These are phyloP conservation scores for Uropetala carovei DNA, from an alignment of 2,888 invertebrate genomes.

Conservation along the genomic window DNA sequence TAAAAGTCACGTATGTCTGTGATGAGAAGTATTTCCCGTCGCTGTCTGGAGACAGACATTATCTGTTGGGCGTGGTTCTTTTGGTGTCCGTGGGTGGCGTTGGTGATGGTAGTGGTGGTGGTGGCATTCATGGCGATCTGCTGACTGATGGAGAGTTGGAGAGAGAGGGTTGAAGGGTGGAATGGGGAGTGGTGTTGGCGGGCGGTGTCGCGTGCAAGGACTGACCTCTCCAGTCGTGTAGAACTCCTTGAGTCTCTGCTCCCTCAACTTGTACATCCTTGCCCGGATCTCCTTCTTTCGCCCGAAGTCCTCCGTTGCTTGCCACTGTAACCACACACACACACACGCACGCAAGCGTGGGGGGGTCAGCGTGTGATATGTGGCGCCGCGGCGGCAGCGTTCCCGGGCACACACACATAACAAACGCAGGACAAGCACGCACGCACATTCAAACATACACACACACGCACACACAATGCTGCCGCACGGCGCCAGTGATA, in stretches of 20 bases:
- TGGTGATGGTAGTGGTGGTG: background rate
- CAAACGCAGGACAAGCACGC: background rate
- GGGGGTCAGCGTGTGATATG: slow-evolving; percentile 1
- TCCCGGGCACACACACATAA: background rate
- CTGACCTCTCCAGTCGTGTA: slow-evolving; percentile 79
- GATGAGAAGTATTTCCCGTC: too few species aligned
- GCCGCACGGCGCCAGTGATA: background rate
- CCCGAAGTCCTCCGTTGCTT: slow-evolving; percentile 90
- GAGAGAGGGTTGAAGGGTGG: background rate
- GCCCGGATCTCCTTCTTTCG: slow-evolving; percentile 91
- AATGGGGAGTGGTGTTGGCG: background rate
- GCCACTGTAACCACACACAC: slow-evolving; percentile 81
- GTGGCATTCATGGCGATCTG: background rate
- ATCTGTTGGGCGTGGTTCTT: slow-evolving; percentile 68
- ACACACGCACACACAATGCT: background rate
- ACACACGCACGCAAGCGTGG: background rate
- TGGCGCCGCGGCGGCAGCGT: background rate
- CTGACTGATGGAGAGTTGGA: background rate
- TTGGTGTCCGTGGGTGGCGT: slow-evolving; percentile 68
- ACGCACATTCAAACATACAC: background rate
- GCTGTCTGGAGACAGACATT: too few species aligned
- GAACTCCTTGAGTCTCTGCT: slow-evolving; percentile 86
- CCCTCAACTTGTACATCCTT: slow-evolving; percentile 90
- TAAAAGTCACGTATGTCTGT: too few species aligned
- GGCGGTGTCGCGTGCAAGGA: slow-evolving; percentile 1